Evolutionary conservation across 2,797 vertebrate genomes (phyloP), one percentile per base, ranked within the genome.

Genomic region (Ceyx erithaca): DNA sequence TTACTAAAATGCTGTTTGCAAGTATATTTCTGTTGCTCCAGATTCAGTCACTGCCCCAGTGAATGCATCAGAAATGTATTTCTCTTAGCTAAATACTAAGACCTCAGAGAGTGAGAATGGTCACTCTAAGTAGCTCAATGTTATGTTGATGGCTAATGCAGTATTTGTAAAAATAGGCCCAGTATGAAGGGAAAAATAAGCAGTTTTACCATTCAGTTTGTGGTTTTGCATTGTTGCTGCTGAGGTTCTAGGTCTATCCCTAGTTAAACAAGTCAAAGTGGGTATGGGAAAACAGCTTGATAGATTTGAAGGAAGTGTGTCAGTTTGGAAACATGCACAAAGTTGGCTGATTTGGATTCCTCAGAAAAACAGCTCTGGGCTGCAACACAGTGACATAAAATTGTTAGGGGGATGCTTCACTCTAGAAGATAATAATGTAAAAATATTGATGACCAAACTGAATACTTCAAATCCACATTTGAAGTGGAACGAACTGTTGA

Each of bases 341-440:
- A 59, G 57, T 7, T 16, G 8, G 5, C 6, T 64, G 48, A 15
- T 22, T 63, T 14, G 30, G 4, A 12, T 45, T 86, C 67, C 12
- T 52, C 20, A 48, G 46, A 64, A 59, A 37, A 11, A 33, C 5
- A 28, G n/a, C 35, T 67, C 66, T 21, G 13, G 45, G 10, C 43
- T 85, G 52, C 41, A 35, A 25, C 30, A 15, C 3, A 16, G 62
- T 1, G 1, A 37, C 30, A 48, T n/a, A 49, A 63, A 62, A 43
- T 20, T 67, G 75, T 9, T 20, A 77, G 45, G 10, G 4, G 14
- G 55, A 30, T 7, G 4, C 46, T 64, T 81, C 37, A 46, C 23
- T 19, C 31, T 30, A 16, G 9, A 0, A 0, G 19, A 45, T 33
- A 33, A 59, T 80, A 51, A 22, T 17, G 1, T 51, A 43, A 31